Base-by-base conservation (phyloP, 2,113 vertebrate genomes). In the Bubo blakistoni region DNA sequence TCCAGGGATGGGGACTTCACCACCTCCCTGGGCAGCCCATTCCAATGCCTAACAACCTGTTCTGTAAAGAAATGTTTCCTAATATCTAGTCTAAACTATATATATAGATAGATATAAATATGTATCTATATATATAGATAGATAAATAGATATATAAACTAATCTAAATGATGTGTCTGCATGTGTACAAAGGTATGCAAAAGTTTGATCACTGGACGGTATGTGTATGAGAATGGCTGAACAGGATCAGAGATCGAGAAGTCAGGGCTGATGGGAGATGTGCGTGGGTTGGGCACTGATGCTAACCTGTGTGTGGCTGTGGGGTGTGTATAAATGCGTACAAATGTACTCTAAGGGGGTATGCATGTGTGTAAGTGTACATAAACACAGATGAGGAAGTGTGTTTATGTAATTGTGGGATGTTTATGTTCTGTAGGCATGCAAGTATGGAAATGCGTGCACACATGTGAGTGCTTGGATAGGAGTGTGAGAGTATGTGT, bases 171-270 rank as follows among this genome's bases (percentile, higher is more conserved):
- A 61, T 13, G 36, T 17, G 32, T 58, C n/a, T 79, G 47, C 38
- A 25, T 10, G 26, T 17, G 15, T 29, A 67, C 32, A 52, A 63
- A 85, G 40, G 34, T 47, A 34, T 27, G 57, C 10, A 26, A 55
- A 92, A 71, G 29, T 54, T 74, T 67, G 14, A 42, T 71, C 18
- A 34, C n/a, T 38, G 65, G 66, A 25, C 38, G 49, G 19, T 62
- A 46, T 2, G 0, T 17, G 24, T 52, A 10, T 62, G 51, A 29
- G 55, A 73, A 51, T 13, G 29, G 47, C 52, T 84, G 70, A 77
- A 73, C 10, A 78, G 49, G 27, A 44, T 22, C 0, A 2, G 24
- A 80, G 40, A 57, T 7, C 0, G 0, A 73, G 86, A 30, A 86
- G 40, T 25, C 27, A 38, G 71, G n/a, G 40, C 34, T 51, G 40